Base-by-base conservation (phyloP, 2,113 vertebrate genomes). In the Calyptommatus sinebrachiatus region DNA sequence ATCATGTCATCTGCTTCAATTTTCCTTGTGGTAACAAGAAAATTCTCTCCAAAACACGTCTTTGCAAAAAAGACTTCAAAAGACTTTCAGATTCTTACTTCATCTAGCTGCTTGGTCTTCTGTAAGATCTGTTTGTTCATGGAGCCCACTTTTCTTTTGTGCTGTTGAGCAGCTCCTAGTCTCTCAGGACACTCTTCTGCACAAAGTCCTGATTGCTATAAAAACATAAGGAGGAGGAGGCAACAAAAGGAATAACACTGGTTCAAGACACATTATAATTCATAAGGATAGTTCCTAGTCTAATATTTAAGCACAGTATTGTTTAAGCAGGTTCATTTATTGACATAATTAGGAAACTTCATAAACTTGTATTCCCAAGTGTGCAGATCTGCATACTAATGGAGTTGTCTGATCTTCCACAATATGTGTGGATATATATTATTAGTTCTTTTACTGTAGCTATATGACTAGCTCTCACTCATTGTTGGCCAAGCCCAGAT, bases 121-220 rank as follows among this genome's bases (percentile, higher is more conserved):
- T 97, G 96, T 48, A 94, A 84, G 87, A 99, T 97, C 90, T 98
- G 97, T 83, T 99, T 99, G 88, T 94, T 97, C 61, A 99, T 93
- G 10, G 96, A 97, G 9, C 94, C 89, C 48, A 98, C 89, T 6
- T 95, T 95, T 81, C 97, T 92, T 82, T 89, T 95, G 69, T 99
- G 97, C 2, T 99, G 97, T 50, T 97, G 97, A 57, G 95, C 92
- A 1, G 95, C 95, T 41, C 97, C 96, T 41, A 94, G 95, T 63
- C 95, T 92, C 86, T 99, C 97, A 16, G 95, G 93, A 16, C 95
- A 90, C 85, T 98, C 97, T 91, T 97, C 97, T 28, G 95, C 86
- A 0, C 95, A 96, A 63, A 97, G 92, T 88, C 96, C 97, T 2
- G 94, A 95, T 70, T 98, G 96, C 95, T 97, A 73, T 78, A 65